phyloP scores from a whole-genome alignment of 2,888 invertebrate species.

The Hemaris fuciformis region DNA sequence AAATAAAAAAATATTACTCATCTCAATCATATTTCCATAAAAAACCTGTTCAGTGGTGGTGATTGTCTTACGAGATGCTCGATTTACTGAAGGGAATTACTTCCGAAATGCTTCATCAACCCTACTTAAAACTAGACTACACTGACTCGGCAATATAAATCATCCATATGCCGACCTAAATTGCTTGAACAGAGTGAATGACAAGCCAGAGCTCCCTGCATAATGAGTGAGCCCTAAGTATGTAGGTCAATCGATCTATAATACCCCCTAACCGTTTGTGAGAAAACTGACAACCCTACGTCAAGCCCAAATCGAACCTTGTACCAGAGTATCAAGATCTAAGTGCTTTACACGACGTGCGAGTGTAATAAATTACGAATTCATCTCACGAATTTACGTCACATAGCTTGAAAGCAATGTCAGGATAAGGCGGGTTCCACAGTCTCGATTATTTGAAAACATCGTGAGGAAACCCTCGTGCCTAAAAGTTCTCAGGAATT shows the following conservation, averaged over 20 bases:
- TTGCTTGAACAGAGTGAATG: background rate
- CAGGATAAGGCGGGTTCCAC: background rate
- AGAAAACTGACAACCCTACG: background rate
- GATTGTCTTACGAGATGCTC: too few species aligned
- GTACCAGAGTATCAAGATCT: conserved; percentile 7
- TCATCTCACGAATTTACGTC: conserved; percentile 12
- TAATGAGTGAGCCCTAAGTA: background rate
- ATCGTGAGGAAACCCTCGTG: too few species aligned
- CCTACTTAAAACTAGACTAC: background rate
- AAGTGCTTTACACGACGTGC: conserved; percentile 5
- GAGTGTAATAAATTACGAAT: conserved; percentile 7
- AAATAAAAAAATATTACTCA: too few species aligned
- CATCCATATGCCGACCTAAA: background rate
- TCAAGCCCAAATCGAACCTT: conserved; percentile 7
- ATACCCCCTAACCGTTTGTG: background rate
- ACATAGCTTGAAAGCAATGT: background rate
- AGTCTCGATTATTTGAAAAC: background rate
- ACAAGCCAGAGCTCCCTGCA: background rate
- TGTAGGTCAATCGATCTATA: background rate
- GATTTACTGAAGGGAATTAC: too few species aligned
- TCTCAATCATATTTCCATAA: too few species aligned
- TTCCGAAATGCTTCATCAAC: too few species aligned
- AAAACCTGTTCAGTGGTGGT: too few species aligned
- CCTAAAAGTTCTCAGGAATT: too few species aligned
- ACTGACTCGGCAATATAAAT: background rate